Evolutionary conservation across 2,888 invertebrate species (phyloP).

Genomic region (Dicyrtomina minuta): DNA sequence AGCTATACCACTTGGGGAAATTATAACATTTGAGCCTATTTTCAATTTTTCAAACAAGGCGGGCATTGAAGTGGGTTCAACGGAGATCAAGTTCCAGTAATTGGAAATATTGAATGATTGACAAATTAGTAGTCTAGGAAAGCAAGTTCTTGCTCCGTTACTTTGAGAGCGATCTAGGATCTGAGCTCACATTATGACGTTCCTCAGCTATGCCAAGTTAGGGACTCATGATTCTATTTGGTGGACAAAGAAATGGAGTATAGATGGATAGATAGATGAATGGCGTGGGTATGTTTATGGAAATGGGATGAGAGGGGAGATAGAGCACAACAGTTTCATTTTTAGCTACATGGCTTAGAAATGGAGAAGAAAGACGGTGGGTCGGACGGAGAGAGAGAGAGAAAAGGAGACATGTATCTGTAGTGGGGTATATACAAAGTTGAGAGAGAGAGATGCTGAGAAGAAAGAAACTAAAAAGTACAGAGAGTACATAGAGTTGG

Average conservation of each 20-base stretch:
- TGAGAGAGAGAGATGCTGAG: background rate
- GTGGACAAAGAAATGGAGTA: background rate
- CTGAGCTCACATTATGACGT: too few species aligned
- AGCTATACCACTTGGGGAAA: too few species aligned
- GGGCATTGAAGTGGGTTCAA: too few species aligned
- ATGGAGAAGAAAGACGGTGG: background rate
- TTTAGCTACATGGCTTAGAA: background rate
- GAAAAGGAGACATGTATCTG: background rate
- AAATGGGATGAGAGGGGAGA: background rate
- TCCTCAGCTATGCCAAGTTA: too few species aligned
- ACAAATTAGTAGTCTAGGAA: too few species aligned
- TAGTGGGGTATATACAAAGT: background rate
- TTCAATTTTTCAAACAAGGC: too few species aligned
- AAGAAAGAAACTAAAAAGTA: background rate
- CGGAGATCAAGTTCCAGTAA: too few species aligned
- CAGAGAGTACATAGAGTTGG: background rate
- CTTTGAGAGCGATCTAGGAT: too few species aligned
- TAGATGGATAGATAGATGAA: background rate
- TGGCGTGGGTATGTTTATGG: background rate
- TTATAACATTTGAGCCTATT: too few species aligned
- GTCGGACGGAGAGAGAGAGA: background rate
- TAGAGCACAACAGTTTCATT: background rate
- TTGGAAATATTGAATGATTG: too few species aligned
- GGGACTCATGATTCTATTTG: too few species aligned
- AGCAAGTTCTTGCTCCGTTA: too few species aligned